Evolutionary conservation across 2,113 vertebrate species (phyloP).

Genomic region (Zosterops borbonicus): DNA sequence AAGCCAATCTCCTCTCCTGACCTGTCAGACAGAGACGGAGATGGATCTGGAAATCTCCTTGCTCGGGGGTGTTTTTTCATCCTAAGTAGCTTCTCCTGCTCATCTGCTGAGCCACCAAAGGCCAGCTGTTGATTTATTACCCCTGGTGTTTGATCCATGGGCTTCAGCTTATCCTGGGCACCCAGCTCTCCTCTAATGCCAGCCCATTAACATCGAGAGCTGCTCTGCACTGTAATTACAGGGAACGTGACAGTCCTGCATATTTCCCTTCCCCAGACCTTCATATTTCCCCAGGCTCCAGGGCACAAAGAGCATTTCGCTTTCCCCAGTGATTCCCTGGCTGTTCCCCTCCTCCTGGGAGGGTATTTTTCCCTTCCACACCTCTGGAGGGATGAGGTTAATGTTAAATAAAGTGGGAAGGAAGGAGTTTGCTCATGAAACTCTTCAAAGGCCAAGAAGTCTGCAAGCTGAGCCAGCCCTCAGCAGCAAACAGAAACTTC

Average conservation of each 20-base stretch:
- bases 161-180: background rate
- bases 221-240: background rate
- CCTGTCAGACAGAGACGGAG: background rate
- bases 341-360: background rate
- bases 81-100: conserved; percentile 5
- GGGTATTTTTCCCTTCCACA: background rate
- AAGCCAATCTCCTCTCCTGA: background rate
- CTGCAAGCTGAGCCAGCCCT: background rate
- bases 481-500: background rate
- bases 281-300: background rate
- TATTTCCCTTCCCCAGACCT: background rate
- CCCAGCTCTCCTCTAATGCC: background rate
- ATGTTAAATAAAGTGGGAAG: background rate
- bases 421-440: background rate
- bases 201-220: background rate
- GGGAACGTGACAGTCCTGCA: background rate
- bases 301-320: rapidly evolving
- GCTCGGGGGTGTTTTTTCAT: background rate
- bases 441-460: background rate
- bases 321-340: background rate
- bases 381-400: background rate
- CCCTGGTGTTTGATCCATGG: conserved; percentile 30
- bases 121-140: conserved; percentile 28
- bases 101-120: background rate
- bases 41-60: background rate